A percentile compares a stretch with the other conserved stretches of the same genome.
Conservation (phyloP, 2,888 invertebrate species). For the Lasioglossum figueresi region DNA sequence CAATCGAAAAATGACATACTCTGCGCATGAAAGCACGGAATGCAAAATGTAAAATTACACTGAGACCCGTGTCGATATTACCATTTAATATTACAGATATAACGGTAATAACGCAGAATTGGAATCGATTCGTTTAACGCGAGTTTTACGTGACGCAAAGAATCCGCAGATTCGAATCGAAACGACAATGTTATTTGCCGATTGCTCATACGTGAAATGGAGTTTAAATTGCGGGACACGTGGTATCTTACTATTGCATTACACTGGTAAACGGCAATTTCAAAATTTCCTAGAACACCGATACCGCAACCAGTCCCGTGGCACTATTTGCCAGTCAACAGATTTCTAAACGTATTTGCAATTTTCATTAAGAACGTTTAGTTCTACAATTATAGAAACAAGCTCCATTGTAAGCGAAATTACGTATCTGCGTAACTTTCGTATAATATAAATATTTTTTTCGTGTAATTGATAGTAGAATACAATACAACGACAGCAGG, state of each 20-base stretch:
- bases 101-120: slow-evolving; percentile 23
- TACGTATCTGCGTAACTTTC: too few relatives aligned
- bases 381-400: neutral
- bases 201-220: slow-evolving; percentile 31
- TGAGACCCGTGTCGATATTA: neutral
- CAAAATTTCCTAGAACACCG: slow-evolving; percentile 7
- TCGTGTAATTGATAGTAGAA: neutral
- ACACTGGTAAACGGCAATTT: slow-evolving; percentile 23
- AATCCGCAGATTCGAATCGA: slow-evolving; percentile 24
- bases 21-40: neutral
- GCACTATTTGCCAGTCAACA: too few relatives aligned
- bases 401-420: too few relatives aligned
- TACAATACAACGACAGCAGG: neutral
- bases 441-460: neutral
- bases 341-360: too few relatives aligned
- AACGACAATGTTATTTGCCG: slow-evolving; percentile 24
- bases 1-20: neutral
- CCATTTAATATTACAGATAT: neutral
- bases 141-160: slow-evolving; percentile 21
- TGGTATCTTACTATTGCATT: slow-evolving; percentile 20
- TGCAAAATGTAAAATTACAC: neutral
- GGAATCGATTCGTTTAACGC: slow-evolving; percentile 11
- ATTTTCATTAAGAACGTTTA: too few relatives aligned
- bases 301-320: neutral
- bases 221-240: slow-evolving; percentile 29